phyloP scores from a whole-genome alignment of 1,140 invertebrate genomes.

The Venturia canescens region DNA sequence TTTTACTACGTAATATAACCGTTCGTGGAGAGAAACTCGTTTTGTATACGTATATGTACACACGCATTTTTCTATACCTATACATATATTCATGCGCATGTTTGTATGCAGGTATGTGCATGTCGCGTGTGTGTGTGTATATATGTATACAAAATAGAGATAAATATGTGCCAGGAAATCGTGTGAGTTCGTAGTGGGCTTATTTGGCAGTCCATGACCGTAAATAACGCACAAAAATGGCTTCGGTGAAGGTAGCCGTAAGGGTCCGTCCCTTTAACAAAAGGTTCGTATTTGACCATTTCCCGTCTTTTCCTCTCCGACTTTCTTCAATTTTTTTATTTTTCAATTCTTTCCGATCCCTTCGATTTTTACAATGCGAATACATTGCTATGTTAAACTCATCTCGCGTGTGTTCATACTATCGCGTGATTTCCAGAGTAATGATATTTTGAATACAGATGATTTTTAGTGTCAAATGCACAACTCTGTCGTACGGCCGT shows the following conservation, averaged over 20 bases:
- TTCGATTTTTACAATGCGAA: background rate
- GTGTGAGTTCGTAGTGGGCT: background rate
- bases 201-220: slow-evolving; percentile 55
- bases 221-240: slow-evolving; percentile 76
- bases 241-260: slow-evolving; percentile 89
- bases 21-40: background rate
- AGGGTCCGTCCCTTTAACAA: slow-evolving; percentile 89
- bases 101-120: too few species aligned
- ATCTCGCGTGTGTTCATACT: background rate
- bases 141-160: background rate
- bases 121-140: background rate
- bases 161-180: slow-evolving; percentile 6
- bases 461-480: slow-evolving; percentile 24
- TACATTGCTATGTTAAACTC: background rate
- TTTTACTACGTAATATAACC: background rate
- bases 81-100: too few species aligned
- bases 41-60: background rate
- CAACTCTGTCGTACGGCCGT: slow-evolving; percentile 14
- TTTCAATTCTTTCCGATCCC: slow-evolving; percentile 13
- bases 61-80: background rate
- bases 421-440: background rate
- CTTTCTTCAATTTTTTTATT: slow-evolving; percentile 27
- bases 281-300: slow-evolving; percentile 78
- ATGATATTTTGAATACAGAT: background rate
- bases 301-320: slow-evolving; percentile 1